phyloP scores from a whole-genome alignment of 2,797 vertebrate genomes.

The Rachycentron canadum region DNA sequence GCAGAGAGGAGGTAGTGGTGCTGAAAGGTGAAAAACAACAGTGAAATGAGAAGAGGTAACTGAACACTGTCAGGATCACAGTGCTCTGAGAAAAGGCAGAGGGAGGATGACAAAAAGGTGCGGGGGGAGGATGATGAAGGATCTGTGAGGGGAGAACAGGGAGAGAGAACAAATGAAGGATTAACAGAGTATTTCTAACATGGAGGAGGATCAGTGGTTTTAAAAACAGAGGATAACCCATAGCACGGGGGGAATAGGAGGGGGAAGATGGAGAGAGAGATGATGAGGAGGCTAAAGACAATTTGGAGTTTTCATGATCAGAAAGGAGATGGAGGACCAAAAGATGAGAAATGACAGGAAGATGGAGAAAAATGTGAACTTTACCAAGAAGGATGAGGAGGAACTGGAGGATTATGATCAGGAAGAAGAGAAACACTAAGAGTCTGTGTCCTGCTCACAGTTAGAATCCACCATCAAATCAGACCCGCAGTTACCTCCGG shows the following conservation, averaged over 20 bases:
- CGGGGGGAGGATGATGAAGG: neutral
- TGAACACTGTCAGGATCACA: neutral
- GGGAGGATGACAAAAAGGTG: neutral
- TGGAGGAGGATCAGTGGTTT: neutral
- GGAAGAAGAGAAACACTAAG: too few relatives aligned
- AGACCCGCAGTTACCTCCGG: neutral
- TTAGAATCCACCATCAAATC: neutral
- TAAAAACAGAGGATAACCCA: too few relatives aligned
- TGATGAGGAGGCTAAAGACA: neutral
- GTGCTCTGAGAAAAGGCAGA: neutral
- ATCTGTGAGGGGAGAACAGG: neutral
- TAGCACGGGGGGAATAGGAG: neutral
- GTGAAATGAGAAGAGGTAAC: neutral
- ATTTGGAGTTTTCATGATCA: neutral
- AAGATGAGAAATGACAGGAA: too few relatives aligned
- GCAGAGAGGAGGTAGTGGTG: neutral
- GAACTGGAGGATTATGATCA: too few relatives aligned
- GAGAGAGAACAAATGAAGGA: neutral
- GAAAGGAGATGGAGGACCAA: too few relatives aligned
- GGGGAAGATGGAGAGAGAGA: neutral
- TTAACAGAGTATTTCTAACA: neutral
- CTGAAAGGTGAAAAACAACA: conserved; percentile 1
- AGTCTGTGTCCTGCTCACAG: too few relatives aligned
- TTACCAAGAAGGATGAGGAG: too few relatives aligned
- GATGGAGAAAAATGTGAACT: too few relatives aligned